phyloP scores from a whole-genome alignment of 2,797 vertebrate species.

The Enteromius argenteus region DNA sequence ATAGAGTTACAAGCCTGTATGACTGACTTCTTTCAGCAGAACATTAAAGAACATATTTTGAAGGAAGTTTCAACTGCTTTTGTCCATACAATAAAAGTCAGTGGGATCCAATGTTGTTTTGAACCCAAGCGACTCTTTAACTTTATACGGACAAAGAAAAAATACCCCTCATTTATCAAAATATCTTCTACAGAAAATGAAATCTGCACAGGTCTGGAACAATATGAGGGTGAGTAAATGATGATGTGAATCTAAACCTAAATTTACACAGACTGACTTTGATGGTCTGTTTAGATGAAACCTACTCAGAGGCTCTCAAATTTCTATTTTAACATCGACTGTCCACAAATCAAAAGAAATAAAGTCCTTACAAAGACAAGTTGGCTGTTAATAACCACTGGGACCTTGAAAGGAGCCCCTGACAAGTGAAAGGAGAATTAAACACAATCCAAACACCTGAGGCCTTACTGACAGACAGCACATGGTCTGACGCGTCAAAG shows the following conservation, averaged over 20 bases:
- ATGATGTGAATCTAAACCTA: background rate
- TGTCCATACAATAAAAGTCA: constrained; percentile 1
- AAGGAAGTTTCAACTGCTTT: background rate
- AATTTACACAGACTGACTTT: background rate
- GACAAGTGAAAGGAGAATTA: constrained; percentile 58
- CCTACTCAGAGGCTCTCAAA: constrained; percentile 11
- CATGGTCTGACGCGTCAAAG: constrained; percentile 14
- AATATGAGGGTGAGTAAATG: background rate
- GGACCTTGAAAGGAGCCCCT: constrained; percentile 54
- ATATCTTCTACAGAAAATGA: background rate
- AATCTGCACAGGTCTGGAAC: background rate
- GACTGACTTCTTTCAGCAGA: background rate
- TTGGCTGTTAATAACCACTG: constrained; percentile 54
- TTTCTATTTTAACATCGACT: constrained; percentile 47
- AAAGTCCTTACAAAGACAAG: constrained; percentile 48
- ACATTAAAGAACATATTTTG: background rate
- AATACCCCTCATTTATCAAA: background rate
- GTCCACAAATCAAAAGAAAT: constrained; percentile 46
- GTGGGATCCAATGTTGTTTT: background rate
- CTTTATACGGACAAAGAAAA: background rate
- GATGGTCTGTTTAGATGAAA: constrained; percentile 5
- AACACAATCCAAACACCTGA: constrained; percentile 72
- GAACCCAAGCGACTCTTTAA: background rate
- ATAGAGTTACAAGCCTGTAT: background rate
- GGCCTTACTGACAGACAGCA: constrained; percentile 54